phyloP scores from a whole-genome alignment of 2,797 vertebrate genomes.

The Darevskia nairensis region DNA sequence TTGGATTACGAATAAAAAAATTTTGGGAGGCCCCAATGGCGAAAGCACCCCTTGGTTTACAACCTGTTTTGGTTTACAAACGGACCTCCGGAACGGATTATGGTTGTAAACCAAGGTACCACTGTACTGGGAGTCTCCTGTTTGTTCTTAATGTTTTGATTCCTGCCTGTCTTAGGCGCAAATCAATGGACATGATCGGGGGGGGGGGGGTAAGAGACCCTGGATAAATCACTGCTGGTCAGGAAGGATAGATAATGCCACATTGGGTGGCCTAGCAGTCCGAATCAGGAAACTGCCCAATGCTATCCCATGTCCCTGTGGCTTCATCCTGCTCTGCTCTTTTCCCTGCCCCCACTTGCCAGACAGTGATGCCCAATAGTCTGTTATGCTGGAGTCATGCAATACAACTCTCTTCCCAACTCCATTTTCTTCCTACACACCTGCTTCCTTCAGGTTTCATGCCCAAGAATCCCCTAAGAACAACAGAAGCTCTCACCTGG shows the following conservation, averaged over 20 bases:
- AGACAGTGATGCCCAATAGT: too few relatives aligned
- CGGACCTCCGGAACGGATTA: too few relatives aligned
- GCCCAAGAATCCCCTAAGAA: background rate
- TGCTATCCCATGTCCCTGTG: background rate
- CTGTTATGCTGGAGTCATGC: background rate
- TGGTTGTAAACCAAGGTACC: too few relatives aligned
- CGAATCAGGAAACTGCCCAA: background rate
- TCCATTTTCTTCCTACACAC: background rate
- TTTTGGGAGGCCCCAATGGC: too few relatives aligned
- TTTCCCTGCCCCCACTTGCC: background rate
- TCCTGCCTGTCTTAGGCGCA: background rate
- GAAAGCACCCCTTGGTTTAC: fast-evolving
- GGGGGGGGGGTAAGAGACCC: background rate
- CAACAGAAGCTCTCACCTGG: background rate
- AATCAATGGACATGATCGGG: too few relatives aligned
- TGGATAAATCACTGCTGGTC: background rate
- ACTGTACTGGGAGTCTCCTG: too few relatives aligned
- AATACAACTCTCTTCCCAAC: too few relatives aligned
- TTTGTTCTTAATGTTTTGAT: background rate
- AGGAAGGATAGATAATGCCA: too few relatives aligned
- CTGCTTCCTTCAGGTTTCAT: background rate
- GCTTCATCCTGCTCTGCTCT: too few relatives aligned
- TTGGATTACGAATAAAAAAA: too few relatives aligned
- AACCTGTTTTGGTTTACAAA: too few relatives aligned
- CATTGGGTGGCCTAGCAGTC: too few relatives aligned